These are phyloP conservation scores for Papilio xuthus DNA, from an alignment of 1,140 invertebrate genomes.

Conservation along the genomic window DNA sequence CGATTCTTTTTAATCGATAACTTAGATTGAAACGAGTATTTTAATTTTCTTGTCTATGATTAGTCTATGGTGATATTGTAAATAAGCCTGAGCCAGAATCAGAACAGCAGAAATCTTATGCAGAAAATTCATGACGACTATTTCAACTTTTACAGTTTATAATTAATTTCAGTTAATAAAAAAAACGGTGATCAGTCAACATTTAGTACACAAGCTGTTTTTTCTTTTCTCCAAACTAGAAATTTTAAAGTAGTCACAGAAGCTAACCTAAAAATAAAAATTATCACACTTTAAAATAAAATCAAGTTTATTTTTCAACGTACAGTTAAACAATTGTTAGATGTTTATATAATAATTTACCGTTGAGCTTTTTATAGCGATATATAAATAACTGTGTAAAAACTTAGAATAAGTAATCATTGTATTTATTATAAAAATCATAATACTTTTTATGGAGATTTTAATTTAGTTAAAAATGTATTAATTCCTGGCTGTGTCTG, in stretches of 20 bases:
- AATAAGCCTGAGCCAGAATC: background rate
- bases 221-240: background rate
- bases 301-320: constrained; percentile 1
- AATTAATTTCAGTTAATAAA: too few relatives aligned
- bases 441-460: constrained; percentile 46
- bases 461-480: constrained; percentile 70
- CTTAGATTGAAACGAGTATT: background rate
- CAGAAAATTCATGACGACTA: background rate
- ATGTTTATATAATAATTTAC: constrained; percentile 13
- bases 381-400: background rate
- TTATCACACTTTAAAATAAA: background rate
- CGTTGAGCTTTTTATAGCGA: background rate
- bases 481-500: constrained; percentile 75
- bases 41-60: background rate
- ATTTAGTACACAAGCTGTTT: background rate
- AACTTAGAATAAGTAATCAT: background rate
- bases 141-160: too few relatives aligned
- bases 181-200: background rate
- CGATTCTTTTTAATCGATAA: background rate
- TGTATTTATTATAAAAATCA: background rate
- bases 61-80: background rate
- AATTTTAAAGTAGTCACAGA: background rate
- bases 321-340: constrained; percentile 11
- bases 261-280: background rate
- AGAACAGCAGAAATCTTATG: background rate